These are phyloP conservation scores for Coremacera marginata DNA, from an alignment of 2,888 invertebrate species.

Conservation along the genomic window DNA sequence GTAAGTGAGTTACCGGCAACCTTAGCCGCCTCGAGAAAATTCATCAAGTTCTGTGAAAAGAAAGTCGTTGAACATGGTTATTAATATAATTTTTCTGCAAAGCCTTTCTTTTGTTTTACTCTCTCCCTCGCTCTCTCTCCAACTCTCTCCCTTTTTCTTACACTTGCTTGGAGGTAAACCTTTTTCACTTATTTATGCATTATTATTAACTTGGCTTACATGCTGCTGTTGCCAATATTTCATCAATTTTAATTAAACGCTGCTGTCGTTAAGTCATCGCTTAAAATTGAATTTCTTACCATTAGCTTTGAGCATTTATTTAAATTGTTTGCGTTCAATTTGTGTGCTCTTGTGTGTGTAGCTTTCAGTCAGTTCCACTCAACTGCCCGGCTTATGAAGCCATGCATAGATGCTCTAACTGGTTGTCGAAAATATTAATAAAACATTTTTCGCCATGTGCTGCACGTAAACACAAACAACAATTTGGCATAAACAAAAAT, in stretches of 20 bases:
- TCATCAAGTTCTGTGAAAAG: not conserved
- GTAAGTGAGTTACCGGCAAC: too few species aligned
- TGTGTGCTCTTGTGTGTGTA: not conserved
- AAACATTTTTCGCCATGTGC: not conserved
- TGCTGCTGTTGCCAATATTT: not conserved
- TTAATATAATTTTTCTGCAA: too few species aligned
- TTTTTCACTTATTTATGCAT: too few species aligned
- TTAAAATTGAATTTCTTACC: slow-evolving; percentile 13
- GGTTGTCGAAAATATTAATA: not conserved
- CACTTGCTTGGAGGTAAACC: too few species aligned
- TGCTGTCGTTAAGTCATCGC: slow-evolving; percentile 14
- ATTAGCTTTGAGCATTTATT: slow-evolving; percentile 4
- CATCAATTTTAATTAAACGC: not conserved
- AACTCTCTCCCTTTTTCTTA: too few species aligned
- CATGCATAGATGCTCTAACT: not conserved
- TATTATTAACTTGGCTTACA: not conserved
- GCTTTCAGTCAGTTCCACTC: not conserved
- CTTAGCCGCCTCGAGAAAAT: too few species aligned
- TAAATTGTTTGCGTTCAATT: not conserved
- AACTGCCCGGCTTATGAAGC: not conserved
- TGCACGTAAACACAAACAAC: not conserved
- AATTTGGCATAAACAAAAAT: too few species aligned
- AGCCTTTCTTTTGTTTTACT: too few species aligned
- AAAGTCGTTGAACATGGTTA: not conserved
- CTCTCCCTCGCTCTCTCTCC: too few species aligned